Conservation (phyloP, 2,888 invertebrate genomes). For the Neocrepidodera transversa region DNA sequence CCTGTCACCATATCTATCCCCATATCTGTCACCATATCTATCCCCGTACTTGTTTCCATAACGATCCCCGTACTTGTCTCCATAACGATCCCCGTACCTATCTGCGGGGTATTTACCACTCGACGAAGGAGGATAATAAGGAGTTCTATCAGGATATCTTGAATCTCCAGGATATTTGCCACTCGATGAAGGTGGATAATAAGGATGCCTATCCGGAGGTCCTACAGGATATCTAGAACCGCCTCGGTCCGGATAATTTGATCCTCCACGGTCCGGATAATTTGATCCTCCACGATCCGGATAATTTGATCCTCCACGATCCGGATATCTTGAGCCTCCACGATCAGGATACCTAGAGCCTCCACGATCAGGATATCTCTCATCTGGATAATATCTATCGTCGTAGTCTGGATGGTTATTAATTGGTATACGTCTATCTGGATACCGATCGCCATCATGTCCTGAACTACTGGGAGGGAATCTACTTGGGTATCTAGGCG, state of each 20-base stretch:
- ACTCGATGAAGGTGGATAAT: constrained; percentile 15
- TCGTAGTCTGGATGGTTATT: constrained; percentile 45
- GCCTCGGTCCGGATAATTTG: constrained; percentile 53
- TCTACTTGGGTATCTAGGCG: constrained; percentile 46
- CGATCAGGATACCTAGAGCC: constrained; percentile 57
- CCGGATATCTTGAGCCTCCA: constrained; percentile 33
- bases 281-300: constrained; percentile 39
- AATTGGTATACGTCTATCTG: constrained; percentile 37
- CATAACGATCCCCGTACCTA: constrained; percentile 43
- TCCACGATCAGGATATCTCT: constrained; percentile 55
- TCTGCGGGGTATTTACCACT: constrained; percentile 23
- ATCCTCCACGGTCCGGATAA: constrained; percentile 56
- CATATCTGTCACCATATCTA: constrained; percentile 27
- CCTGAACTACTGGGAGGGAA: constrained; percentile 54
- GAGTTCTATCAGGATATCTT: constrained; percentile 50
- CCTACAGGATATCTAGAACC: constrained; percentile 59
- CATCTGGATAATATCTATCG: constrained; percentile 57
- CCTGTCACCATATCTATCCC: constrained; percentile 42
- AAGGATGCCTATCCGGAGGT: constrained; percentile 29
- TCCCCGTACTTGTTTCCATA: constrained; percentile 27
- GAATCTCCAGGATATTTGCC: neutral
- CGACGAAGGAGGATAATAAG: constrained; percentile 42
- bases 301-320: constrained; percentile 38
- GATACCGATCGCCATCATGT: constrained; percentile 45
- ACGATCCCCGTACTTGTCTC: constrained; percentile 47